A percentile compares a stretch with the other conserved stretches of the same genome.
Conservation (phyloP, 2,797 vertebrate species). For the Aphelocoma californica region DNA sequence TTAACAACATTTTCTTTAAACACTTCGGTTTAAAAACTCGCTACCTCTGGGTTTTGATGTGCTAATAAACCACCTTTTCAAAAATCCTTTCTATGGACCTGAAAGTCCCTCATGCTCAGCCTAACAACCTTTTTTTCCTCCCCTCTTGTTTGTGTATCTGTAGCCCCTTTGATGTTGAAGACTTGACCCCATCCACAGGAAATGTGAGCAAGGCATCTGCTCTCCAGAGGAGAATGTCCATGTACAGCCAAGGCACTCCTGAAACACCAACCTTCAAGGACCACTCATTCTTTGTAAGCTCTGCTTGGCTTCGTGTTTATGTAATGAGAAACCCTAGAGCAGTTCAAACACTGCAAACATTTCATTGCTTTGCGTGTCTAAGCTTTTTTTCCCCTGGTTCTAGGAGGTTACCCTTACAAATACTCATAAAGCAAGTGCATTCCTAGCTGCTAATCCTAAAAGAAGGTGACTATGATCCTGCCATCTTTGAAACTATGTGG, state of each 20-base stretch:
- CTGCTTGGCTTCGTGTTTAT: not conserved
- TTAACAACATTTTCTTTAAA: slow-evolving; percentile 7
- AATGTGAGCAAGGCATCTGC: slow-evolving; percentile 89
- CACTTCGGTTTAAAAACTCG: not conserved
- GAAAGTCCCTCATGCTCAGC: not conserved
- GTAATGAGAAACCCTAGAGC: not conserved
- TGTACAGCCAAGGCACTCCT: slow-evolving; percentile 96
- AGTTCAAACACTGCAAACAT: not conserved
- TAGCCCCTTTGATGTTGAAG: slow-evolving; percentile 97
- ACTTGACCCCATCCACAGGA: slow-evolving; percentile 88
- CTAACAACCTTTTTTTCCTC: not conserved
- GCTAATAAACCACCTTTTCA: slow-evolving; percentile 34
- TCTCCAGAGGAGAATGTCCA: slow-evolving; percentile 93
- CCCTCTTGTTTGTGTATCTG: not conserved
- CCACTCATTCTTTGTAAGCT: slow-evolving; percentile 95
- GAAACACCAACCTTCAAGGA: slow-evolving; percentile 97
- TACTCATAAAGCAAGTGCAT: not conserved
- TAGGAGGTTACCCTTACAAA: not conserved
- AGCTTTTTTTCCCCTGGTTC: not conserved
- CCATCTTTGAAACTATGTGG: not conserved
- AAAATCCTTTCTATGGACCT: not conserved
- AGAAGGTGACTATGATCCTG: not conserved
- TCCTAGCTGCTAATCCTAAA: slow-evolving; percentile 6
- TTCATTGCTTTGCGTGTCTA: not conserved
- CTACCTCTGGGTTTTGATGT: slow-evolving; percentile 25